These are phyloP conservation scores for Zoanthus solanderi DNA, from an alignment of 92 coral and sea anemone species.

Conservation along the genomic window DNA sequence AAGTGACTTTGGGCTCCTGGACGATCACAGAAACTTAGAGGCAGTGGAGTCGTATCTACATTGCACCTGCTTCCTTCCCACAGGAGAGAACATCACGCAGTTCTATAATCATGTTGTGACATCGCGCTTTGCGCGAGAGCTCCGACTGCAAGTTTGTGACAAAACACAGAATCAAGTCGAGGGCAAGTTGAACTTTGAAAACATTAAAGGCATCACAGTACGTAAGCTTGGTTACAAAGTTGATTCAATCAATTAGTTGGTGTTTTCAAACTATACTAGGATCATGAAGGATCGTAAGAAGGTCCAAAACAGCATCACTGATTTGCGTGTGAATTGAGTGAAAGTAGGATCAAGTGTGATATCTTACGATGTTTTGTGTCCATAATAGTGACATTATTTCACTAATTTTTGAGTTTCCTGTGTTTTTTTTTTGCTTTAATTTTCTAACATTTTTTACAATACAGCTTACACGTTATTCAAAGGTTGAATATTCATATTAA, in stretches of 20 bases:
- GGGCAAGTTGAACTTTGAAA: constrained; percentile 35
- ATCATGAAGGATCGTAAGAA: not conserved
- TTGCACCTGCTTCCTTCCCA: constrained; percentile 51
- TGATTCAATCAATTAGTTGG: constrained; percentile 16
- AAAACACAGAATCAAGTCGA: constrained; percentile 36
- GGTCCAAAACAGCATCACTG: not conserved
- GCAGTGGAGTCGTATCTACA: constrained; percentile 40
- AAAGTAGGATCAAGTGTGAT: not conserved
- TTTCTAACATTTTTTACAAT: not conserved
- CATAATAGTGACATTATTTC: not conserved
- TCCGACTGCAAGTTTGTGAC: not conserved
- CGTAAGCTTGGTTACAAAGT: constrained; percentile 29
- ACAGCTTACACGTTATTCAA: not conserved
- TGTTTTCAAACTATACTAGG: not conserved
- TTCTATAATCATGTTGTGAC: constrained; percentile 42
- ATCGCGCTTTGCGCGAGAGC: constrained; percentile 21
- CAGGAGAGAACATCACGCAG: constrained; percentile 30
- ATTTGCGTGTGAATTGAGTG: constrained; percentile 3
- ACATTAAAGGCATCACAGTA: not conserved
- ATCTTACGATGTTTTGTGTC: not conserved
- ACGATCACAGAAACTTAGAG: constrained; percentile 59
- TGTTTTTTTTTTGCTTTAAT: not conserved
- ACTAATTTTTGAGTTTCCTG: not conserved
- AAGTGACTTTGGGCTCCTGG: constrained; percentile 56
- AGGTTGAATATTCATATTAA: not conserved